Base-by-base conservation (phyloP, 2,113 vertebrate species). In the Myotis davidii region DNA sequence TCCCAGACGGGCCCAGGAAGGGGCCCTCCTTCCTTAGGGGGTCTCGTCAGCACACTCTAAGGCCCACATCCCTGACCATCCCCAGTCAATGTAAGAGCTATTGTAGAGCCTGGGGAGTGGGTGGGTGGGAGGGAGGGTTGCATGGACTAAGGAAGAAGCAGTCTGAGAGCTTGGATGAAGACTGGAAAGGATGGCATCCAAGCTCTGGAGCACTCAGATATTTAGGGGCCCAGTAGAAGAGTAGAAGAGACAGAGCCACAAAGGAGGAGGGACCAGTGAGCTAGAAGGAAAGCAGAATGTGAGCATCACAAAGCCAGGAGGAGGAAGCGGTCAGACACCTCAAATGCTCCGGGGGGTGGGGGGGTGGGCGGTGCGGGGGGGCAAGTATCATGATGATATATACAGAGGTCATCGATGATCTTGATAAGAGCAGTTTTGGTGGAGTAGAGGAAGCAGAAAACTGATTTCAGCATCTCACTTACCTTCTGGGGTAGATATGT, bases 351-450 rank as follows among this genome's bases (percentile, higher is more conserved):
- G 32, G 20, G 32, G 20, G 12, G n/a, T n/a, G 11, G 56, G 2
- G 39, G 39, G 45, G 45, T 1, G 45, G 9, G 10, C n/a, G n/a
- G n/a, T n/a, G n/a, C n/a, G n/a, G 3, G 6, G 14, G 50, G 48
- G 5, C 0, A 0, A 27, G 9, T n/a, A 21, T 39, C 16, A 18
- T 20, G 54, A 64, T 0, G 82, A 79, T 90, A 59, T 0, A 8
- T 10, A 1, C 0, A 0, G 32, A 82, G 85, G 94, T 87, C 91
- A 79, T 0, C 7, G 13, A 52, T 64, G 39, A 37, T 23, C 74
- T 56, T 32, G 37, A 70, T 27, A 64, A 29, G 59, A 92, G 16
- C 21, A 12, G 59, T 45, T 11, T 27, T 10, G 0, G 64, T 2
- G 25, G 3, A 13, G 13, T 2, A 32, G n/a, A 81, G 77, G 52